Evolutionary conservation across 2,797 vertebrate species (phyloP).

Genomic region (Sebastes glaucus): DNA sequence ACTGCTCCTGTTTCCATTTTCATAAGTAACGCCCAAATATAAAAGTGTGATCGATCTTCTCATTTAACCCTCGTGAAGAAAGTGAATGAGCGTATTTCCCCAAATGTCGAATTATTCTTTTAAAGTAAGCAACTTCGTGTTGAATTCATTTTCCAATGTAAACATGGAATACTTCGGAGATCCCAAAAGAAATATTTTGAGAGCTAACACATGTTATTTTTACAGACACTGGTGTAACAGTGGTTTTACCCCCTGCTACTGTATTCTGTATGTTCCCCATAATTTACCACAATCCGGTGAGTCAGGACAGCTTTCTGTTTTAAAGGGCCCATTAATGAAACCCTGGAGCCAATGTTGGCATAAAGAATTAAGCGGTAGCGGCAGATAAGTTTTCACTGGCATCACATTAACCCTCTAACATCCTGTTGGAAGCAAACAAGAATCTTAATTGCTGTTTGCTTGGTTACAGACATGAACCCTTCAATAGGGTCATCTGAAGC

Average conservation of each 20-base stretch:
- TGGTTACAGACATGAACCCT: slow-evolving; percentile 27
- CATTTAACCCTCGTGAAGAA: not conserved
- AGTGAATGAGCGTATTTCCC: not conserved
- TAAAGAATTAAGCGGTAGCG: slow-evolving; percentile 20
- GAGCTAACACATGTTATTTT: not conserved
- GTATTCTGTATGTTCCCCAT: slow-evolving; percentile 23
- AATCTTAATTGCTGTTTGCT: slow-evolving; percentile 51
- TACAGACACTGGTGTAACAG: not conserved
- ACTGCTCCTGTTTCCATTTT: not conserved
- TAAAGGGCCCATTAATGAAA: slow-evolving; percentile 45
- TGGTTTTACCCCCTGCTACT: slow-evolving; percentile 33
- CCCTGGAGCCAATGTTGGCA: slow-evolving; percentile 25
- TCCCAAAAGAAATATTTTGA: not conserved
- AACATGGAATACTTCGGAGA: slow-evolving; percentile 14
- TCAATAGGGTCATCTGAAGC: not conserved
- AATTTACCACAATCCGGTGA: slow-evolving; percentile 38
- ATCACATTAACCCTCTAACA: slow-evolving; percentile 43
- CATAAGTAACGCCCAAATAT: not conserved
- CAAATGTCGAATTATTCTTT: not conserved
- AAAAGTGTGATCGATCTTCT: not conserved
- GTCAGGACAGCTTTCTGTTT: slow-evolving; percentile 34
- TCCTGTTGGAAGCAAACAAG: slow-evolving; percentile 54
- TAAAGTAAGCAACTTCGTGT: not conserved
- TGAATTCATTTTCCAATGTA: slow-evolving; percentile 1
- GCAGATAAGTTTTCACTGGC: slow-evolving; percentile 44